Base-by-base conservation (phyloP, 1,140 invertebrate genomes). In the Hylyphantes graminicola region DNA sequence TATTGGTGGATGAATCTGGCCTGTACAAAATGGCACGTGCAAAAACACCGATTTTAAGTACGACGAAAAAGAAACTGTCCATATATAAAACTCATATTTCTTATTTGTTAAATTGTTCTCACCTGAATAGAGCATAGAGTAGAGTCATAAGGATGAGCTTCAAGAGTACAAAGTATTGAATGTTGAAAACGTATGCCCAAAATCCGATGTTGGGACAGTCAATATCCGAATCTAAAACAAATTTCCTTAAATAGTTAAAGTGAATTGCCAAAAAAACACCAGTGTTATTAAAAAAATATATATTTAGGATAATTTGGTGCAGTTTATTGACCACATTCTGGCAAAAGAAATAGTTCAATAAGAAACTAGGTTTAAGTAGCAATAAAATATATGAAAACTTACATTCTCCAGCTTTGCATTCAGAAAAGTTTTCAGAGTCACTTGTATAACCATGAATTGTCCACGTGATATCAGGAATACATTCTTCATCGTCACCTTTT, bases 51-150 rank as follows among this genome's bases (percentile, higher is more conserved):
- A 35, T 35, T 35, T 35, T 35, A 35, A 2, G 35, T 35, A 35
- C 1, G 35, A 35, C 35, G 5, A 35, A n/a, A n/a, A n/a, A n/a
- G 5, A 35, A 35, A 35, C 1, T 35, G 5, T 35, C 35, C 35
- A 35, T 35, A 35, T 2, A 2, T 35, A 35, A 35, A 35, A 35
- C 35, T 35, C 1, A 35, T 35, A 35, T 35, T 35, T 35, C 35
- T 2, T 35, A 35, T 35, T 35, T 35, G 1, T 1, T 1, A 35
- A 35, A 35, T 35, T 35, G 35, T 35, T 35, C 35, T 54, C 87
- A 90, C 90, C 88, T 88, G 87, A 91, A 91, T 86, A 91, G 89
- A 50, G 90, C 90, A 87, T 89, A 90, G 10, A 91, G 87, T 19
- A 91, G 86, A 11, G 90, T 91, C 51, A 90, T 86, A 9, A 91